Conservation (phyloP, 2,797 vertebrate species). For the Tadarida brasiliensis region DNA sequence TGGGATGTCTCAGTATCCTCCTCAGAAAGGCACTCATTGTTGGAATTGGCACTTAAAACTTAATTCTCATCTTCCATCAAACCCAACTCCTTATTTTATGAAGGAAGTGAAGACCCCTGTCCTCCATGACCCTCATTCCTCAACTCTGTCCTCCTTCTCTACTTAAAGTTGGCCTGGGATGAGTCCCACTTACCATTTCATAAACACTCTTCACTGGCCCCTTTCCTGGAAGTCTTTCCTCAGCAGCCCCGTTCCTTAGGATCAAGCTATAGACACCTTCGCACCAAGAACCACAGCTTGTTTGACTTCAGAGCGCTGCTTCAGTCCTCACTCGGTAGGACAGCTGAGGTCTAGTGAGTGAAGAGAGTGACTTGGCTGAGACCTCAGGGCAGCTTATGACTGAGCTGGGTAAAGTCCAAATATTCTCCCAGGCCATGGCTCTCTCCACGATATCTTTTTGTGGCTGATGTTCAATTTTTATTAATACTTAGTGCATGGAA, state of each 20-base stretch:
- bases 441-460: not conserved
- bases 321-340: not conserved
- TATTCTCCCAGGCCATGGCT: not conserved
- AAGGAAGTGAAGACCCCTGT: not conserved
- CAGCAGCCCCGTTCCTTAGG: not conserved
- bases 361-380: not conserved
- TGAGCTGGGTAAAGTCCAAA: not conserved
- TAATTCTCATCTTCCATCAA: not conserved
- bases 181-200: not conserved
- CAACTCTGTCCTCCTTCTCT: not conserved
- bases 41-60: not conserved
- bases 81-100: not conserved
- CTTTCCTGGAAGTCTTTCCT: not conserved
- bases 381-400: not conserved
- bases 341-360: not conserved
- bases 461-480: not conserved
- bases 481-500: not conserved
- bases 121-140: not conserved
- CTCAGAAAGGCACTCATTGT: not conserved
- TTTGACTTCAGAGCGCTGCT: not conserved
- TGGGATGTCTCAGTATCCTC: constrained; percentile 6
- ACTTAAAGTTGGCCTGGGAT: not conserved
- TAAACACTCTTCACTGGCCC: not conserved
- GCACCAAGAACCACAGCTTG: not conserved
- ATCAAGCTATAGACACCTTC: not conserved